These are phyloP conservation scores for Xiphophorus couchianus DNA, from an alignment of 2,113 vertebrate species.

Conservation along the genomic window DNA sequence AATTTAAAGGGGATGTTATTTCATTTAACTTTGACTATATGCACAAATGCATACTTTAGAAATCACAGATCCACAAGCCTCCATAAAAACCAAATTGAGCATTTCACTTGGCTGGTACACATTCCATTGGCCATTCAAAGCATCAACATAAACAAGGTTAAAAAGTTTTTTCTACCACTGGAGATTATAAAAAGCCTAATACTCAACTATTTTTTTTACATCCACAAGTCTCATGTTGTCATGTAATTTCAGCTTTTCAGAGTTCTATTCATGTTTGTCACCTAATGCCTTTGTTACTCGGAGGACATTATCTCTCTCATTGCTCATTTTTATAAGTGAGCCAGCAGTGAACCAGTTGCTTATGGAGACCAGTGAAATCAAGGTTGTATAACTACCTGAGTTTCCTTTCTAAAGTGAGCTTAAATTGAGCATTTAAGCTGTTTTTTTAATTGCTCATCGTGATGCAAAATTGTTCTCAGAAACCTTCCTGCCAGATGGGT, in stretches of 20 bases:
- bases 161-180: slow-evolving; percentile 5
- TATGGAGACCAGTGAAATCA: slow-evolving; percentile 64
- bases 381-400: slow-evolving; percentile 42
- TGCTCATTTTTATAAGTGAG: slow-evolving; percentile 60
- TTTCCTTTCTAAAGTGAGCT: slow-evolving; percentile 47
- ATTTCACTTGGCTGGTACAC: not conserved
- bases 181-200: slow-evolving; percentile 26
- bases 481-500: slow-evolving; percentile 23
- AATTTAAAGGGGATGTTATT: not conserved
- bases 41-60: not conserved
- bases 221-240: slow-evolving; percentile 39
- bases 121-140: not conserved
- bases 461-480: slow-evolving; percentile 30
- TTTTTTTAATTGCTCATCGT: slow-evolving; percentile 41
- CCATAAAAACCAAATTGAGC: not conserved
- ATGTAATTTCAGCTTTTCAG: slow-evolving; percentile 45
- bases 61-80: not conserved
- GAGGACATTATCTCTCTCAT: slow-evolving; percentile 49
- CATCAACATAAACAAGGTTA: not conserved
- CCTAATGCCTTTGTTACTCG: slow-evolving; percentile 67
- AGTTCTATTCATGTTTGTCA: slow-evolving; percentile 47
- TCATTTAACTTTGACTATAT: not conserved
- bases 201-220: slow-evolving; percentile 41
- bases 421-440: slow-evolving; percentile 52
- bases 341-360: slow-evolving; percentile 65